phyloP scores from a whole-genome alignment of 2,797 vertebrate species.

The Furcifer pardalis region DNA sequence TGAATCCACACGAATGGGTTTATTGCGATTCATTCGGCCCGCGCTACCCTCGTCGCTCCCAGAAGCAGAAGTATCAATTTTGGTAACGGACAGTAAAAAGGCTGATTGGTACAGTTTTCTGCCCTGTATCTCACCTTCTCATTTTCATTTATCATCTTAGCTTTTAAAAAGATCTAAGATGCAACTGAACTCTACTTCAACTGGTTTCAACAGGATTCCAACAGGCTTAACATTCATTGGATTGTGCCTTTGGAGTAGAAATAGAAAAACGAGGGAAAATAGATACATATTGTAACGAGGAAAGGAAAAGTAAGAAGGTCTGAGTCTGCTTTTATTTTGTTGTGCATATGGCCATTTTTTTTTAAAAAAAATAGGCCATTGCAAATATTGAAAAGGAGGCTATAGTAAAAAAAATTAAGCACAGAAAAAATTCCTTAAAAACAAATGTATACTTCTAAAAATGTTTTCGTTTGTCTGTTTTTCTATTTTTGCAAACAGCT shows the following conservation, averaged over 20 bases:
- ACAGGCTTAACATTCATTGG: not conserved
- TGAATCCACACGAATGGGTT: no score
- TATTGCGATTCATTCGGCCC: no score
- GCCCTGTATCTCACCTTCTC: no score
- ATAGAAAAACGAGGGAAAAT: not conserved
- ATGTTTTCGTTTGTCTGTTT: no score
- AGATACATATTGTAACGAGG: not conserved
- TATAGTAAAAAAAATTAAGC: no score
- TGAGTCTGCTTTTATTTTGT: no score
- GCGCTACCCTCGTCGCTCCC: no score
- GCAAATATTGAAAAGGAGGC: not conserved
- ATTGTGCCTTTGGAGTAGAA: not conserved
- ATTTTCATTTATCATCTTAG: not conserved
- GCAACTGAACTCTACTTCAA: not conserved
- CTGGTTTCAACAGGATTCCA: not conserved
- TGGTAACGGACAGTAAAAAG: not conserved
- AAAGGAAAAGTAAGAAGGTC: not conserved
- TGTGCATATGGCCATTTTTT: not conserved
- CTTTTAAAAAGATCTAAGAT: not conserved
- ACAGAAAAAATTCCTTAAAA: no score
- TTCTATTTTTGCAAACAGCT: not conserved
- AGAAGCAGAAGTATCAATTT: no score
- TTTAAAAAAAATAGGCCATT: not conserved
- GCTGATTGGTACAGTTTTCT: not conserved
- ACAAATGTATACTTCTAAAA: no score